Evolutionary conservation across 2,888 invertebrate genomes (phyloP).

Genomic region (Melieria crassipennis): DNA sequence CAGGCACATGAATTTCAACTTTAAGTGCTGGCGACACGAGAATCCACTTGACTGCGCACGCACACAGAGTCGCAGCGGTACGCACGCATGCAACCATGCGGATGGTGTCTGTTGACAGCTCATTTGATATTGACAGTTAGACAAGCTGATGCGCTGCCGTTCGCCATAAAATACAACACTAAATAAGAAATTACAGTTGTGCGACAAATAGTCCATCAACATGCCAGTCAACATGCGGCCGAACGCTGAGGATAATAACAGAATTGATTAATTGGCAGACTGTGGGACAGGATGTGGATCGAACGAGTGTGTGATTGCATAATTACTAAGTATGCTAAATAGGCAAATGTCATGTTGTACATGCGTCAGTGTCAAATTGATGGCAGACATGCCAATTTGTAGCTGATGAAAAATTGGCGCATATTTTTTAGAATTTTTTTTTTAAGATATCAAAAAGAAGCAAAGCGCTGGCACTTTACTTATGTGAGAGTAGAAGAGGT

Average conservation of each 20-base stretch:
- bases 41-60: slow-evolving; percentile 10
- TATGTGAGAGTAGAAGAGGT: too few species aligned
- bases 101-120: slow-evolving; percentile 30
- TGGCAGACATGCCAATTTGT: slow-evolving; percentile 26
- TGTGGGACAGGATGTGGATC: too few species aligned
- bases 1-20: too few species aligned
- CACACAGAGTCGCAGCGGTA: neutral
- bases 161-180: slow-evolving; percentile 4
- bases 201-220: slow-evolving; percentile 14
- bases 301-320: neutral
- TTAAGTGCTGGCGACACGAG: slow-evolving; percentile 13
- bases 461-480: too few species aligned
- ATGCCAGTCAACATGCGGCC: neutral
- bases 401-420: too few species aligned
- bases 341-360: slow-evolving; percentile 16
- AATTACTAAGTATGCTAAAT: slow-evolving; percentile 9
- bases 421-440: too few species aligned
- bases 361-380: slow-evolving; percentile 25
- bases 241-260: too few species aligned
- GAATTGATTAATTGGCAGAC: too few species aligned
- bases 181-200: slow-evolving; percentile 25
- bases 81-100: slow-evolving; percentile 14
- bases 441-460: too few species aligned
- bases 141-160: neutral
- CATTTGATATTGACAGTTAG: slow-evolving; percentile 31